phyloP scores from a whole-genome alignment of 2,888 invertebrate genomes.

The Empis livida region DNA sequence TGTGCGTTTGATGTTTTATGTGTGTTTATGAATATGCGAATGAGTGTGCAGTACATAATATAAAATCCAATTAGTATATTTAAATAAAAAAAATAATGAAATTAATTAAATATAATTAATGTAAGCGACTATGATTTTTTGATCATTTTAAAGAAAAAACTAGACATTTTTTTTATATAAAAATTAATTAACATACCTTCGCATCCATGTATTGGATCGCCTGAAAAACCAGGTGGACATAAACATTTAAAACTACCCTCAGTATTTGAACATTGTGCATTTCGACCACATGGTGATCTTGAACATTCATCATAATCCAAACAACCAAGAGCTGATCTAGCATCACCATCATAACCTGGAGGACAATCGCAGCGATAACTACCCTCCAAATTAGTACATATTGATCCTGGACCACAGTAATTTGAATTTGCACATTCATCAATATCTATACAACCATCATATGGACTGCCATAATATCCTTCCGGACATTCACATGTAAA shows the following conservation, averaged over 20 bases:
- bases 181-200: constrained; percentile 43
- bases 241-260: constrained; percentile 67
- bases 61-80: no score
- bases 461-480: constrained; percentile 76
- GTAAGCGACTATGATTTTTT: no score
- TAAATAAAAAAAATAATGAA: no score
- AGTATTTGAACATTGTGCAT: constrained; percentile 65
- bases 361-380: constrained; percentile 76
- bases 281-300: constrained; percentile 61
- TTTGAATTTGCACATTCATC: constrained; percentile 65
- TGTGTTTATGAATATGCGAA: background rate
- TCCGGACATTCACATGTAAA: constrained; percentile 73
- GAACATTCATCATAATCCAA: constrained; percentile 63
- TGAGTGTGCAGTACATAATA: background rate
- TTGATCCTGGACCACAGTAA: constrained; percentile 66
- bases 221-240: constrained; percentile 72
- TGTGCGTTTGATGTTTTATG: background rate
- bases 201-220: constrained; percentile 63
- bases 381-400: constrained; percentile 68
- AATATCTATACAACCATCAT: constrained; percentile 63
- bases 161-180: no score
- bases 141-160: no score
- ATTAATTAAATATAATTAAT: no score
- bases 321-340: constrained; percentile 54
- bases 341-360: constrained; percentile 67